A percentile compares a stretch with the other conserved stretches of the same genome.
Evolutionary conservation across 2,888 invertebrate genomes (phyloP).

Genomic region (Andricus quercusramuli): DNA sequence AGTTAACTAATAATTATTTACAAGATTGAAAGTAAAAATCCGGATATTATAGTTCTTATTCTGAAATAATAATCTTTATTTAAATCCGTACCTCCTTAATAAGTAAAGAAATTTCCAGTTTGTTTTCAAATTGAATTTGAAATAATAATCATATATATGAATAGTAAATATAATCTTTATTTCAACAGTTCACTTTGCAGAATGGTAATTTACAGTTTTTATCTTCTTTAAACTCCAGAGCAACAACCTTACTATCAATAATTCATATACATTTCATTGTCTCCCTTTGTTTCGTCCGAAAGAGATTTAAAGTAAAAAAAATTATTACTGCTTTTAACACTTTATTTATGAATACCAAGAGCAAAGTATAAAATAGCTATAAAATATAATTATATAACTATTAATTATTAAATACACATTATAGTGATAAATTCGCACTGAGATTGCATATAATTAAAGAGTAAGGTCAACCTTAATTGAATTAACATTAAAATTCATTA

Average conservation of each 20-base stretch:
- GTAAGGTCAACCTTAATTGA: neutral
- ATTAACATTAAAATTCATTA: neutral
- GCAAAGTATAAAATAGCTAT: neutral
- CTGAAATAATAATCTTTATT: neutral
- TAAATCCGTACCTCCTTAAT: neutral
- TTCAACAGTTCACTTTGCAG: neutral
- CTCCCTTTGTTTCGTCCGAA: neutral
- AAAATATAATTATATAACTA: neutral
- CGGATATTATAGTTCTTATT: neutral
- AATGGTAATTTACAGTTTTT: neutral
- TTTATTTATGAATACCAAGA: neutral
- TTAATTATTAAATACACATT: neutral
- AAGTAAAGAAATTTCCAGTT: neutral
- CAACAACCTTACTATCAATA: conserved; percentile 12
- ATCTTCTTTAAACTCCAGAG: neutral
- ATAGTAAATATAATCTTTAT: neutral
- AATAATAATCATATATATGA: neutral
- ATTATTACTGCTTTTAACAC: neutral
- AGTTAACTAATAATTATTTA: neutral
- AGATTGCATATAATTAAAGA: neutral
- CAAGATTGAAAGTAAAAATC: neutral
- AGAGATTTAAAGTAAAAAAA: neutral
- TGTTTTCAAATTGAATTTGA: neutral
- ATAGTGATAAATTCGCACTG: neutral
- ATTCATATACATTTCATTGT: neutral